Evolutionary conservation across 2,797 vertebrate genomes (phyloP).

Genomic region (Crenuchus spilurus): DNA sequence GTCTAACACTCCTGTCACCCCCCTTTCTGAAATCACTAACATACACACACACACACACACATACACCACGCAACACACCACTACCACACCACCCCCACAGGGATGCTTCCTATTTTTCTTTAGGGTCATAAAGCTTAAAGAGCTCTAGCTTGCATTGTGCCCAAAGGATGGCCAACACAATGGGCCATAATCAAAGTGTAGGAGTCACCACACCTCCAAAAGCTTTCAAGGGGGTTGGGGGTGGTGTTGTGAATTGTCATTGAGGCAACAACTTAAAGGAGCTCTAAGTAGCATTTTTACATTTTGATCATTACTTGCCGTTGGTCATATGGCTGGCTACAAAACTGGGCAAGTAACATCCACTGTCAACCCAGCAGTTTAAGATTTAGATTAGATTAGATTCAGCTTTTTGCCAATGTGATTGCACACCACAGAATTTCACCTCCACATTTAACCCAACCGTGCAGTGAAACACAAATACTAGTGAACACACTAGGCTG

Average conservation of each 20-base stretch:
- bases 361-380: background rate
- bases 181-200: slow-evolving; percentile 48
- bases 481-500: too few species aligned
- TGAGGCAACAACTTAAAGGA: slow-evolving; percentile 18
- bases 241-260: slow-evolving; percentile 18
- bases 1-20: slow-evolving; percentile 24
- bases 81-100: background rate
- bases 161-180: slow-evolving; percentile 53
- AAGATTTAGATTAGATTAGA: too few species aligned
- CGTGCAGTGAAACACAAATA: too few species aligned
- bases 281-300: slow-evolving; percentile 5
- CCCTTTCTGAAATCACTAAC: slow-evolving; percentile 3
- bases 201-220: slow-evolving; percentile 54
- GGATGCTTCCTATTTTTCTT: slow-evolving; percentile 49
- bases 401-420: too few species aligned
- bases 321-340: background rate
- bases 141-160: slow-evolving; percentile 34
- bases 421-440: too few species aligned
- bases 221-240: slow-evolving; percentile 17
- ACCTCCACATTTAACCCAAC: too few species aligned
- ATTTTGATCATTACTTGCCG: slow-evolving; percentile 9
- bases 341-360: background rate
- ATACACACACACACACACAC: background rate
- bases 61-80: slow-evolving; percentile 20
- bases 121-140: slow-evolving; percentile 51